Evolutionary conservation across 30 jellyfish, hydroid and myxozoan species (phyloP).

Genomic region (Mastigias papua): DNA sequence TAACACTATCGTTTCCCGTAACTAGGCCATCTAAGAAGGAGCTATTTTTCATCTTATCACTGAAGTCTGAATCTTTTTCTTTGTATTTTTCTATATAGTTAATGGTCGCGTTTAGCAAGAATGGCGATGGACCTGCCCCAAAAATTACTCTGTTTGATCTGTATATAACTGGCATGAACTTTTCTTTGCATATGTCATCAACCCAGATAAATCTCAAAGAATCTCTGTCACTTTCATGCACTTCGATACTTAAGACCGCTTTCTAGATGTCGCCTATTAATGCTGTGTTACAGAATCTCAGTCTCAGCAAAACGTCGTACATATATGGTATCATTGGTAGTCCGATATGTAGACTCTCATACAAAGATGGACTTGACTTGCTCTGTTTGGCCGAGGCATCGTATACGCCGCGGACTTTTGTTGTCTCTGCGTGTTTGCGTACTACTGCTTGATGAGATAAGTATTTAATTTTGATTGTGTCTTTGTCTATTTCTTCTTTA

Average conservation of each 20-base stretch:
- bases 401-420: slow-evolving; percentile 18
- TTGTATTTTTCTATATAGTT: neutral
- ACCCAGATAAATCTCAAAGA: slow-evolving; percentile 3
- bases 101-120: neutral
- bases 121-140: slow-evolving; percentile 60
- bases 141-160: slow-evolving; percentile 21
- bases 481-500: neutral
- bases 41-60: neutral
- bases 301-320: slow-evolving; percentile 18
- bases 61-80: neutral
- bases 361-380: slow-evolving; percentile 11
- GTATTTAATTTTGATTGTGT: neutral
- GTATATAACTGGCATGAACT: neutral
- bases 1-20: neutral
- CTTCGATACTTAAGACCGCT: slow-evolving; percentile 24
- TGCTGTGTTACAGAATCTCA: neutral
- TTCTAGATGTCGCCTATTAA: slow-evolving; percentile 26
- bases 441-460: slow-evolving; percentile 37
- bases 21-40: slow-evolving; percentile 61
- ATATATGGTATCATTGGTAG: slow-evolving; percentile 11
- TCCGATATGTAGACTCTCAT: slow-evolving; percentile 29
- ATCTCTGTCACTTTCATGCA: slow-evolving; percentile 21
- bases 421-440: slow-evolving; percentile 22
- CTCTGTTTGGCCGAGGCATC: slow-evolving; percentile 15
- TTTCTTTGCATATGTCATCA: neutral